Evolutionary conservation across 2,113 vertebrate genomes (phyloP).

Genomic region (Cynocephalus volans): DNA sequence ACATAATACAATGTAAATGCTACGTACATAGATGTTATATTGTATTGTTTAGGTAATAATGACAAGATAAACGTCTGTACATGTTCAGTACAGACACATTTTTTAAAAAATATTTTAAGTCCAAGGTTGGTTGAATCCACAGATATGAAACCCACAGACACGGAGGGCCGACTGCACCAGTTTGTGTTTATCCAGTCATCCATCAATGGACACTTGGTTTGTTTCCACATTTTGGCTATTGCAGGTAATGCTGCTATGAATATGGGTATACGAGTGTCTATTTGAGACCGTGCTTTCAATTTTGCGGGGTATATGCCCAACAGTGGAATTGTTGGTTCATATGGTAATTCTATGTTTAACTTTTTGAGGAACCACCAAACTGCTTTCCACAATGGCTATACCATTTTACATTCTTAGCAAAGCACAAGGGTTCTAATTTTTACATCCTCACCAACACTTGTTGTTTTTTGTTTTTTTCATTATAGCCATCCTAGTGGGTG

Average conservation of each 20-base stretch:
- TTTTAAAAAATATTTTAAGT: too few species aligned
- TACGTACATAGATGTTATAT: too few species aligned
- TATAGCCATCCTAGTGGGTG: background rate
- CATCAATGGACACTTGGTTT: background rate
- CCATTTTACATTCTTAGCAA: conserved; percentile 30
- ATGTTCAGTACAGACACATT: too few species aligned
- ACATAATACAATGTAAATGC: too few species aligned
- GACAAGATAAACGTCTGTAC: too few species aligned
- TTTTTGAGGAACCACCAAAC: background rate
- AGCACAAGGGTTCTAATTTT: background rate
- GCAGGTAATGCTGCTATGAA: background rate
- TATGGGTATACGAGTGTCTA: background rate
- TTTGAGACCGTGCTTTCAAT: conserved; percentile 9
- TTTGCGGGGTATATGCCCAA: background rate
- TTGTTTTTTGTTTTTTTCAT: background rate
- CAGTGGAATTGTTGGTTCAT: conserved; percentile 8
- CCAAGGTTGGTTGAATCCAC: too few species aligned
- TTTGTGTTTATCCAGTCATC: background rate
- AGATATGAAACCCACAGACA: too few species aligned
- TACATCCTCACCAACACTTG: background rate
- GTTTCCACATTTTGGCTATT: background rate
- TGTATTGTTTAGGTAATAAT: too few species aligned
- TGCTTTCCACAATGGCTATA: background rate
- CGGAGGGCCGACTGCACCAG: too few species aligned
- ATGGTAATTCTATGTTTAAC: background rate